Evolutionary conservation across 2,113 vertebrate genomes (phyloP), one percentile per base, ranked within the genome.

Genomic region (Pluvialis apricaria): DNA sequence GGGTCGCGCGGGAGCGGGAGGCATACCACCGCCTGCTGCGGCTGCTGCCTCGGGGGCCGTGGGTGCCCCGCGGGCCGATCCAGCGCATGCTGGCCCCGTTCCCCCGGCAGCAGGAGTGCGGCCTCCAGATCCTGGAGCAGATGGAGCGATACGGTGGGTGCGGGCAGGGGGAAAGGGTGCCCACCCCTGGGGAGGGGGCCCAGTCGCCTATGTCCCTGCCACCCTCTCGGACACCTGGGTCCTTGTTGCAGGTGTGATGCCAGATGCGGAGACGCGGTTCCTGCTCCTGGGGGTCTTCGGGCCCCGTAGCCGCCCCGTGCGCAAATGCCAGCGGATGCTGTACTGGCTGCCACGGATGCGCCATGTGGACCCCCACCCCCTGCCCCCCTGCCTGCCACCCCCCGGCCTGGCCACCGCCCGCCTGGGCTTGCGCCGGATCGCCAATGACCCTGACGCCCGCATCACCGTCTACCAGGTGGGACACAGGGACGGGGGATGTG

Each of bases 321-420:
- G 98, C 49, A 99, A 99, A 96, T 99, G 96, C 52, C 97, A 98
- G 86, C 98, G 99, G 25, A 77, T 99, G 86, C 97, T 98, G 97
- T 99, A 99, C 94, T 99, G 99, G 99, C 98, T 99, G 82, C 98
- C 99, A 8, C 98, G 94, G 51, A 98, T 99, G 95, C 98, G 98
- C 77, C 96, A 99, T 29, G 1, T 86, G 32, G 98, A 99, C 95
- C 99, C 99, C 3, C 98, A 98, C 94, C 99, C 99, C 0, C 10
- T 99, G 34, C 99, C 99, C 6, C 44, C 55, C 1, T 77, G 96
- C 34, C 97, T 99, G 61, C 98, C 98, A 0, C 90, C 88, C 32
- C 93, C 99, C 49, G 98, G 98, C 52, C 90, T 99, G 81, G 96
- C 99, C 2, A 2, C 24, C 0, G 83, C 83, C 6, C 97, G 70